Evolutionary conservation across 2,888 invertebrate species (phyloP), one percentile per base, ranked within the genome.

Genomic region (Aporophyla nigra): DNA sequence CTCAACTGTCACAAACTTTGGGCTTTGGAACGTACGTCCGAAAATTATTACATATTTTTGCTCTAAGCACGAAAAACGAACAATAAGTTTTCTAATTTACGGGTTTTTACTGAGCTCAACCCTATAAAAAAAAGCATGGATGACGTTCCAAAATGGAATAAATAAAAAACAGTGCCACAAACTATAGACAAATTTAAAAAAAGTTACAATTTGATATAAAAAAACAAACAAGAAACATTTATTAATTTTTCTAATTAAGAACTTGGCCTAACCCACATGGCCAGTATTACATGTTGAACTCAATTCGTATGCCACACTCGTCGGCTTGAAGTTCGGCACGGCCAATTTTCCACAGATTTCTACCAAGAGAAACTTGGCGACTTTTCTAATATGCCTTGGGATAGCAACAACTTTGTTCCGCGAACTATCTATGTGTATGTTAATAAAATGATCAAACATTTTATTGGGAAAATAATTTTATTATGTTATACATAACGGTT

Each of bases 291-390:
- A 74, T 78, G 81, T 81, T 81, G 66, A 84, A 78, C 81, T 71
- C 74, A 61, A 86, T 90, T 89, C 78, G 86, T 87, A 86, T 90
- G 83, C 88, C 63, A 73, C 77, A 66, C 85, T 68, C 71, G 83
- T 65, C 49, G 51, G 51, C 61, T 24, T 54, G 49, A 82, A 89
- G 84, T 86, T 89, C 53, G 73, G 62, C 71, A 54, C 59, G 66
- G 84, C 84, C 88, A 90, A 90, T 90, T 90, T 90, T 78, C 83
- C 79, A 66, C 86, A 88, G 87, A 88, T 88, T 88, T 85, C 81
- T 54, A 65, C 74, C 66, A 70, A 76, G 78, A 76, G 65, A 78
- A 90, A 88, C 78, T 90, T 86, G 27, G 70, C 46, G 83, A 89
- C 83, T 90, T 88, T 87, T 87, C 86, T 84, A 87, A 89, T 86